Percentiles rank a stretch among this genome's conserved stretches.
These are phyloP conservation scores for Taenioides sp. DNA, from an alignment of 2,797 vertebrate genomes.

Conservation along the genomic window DNA sequence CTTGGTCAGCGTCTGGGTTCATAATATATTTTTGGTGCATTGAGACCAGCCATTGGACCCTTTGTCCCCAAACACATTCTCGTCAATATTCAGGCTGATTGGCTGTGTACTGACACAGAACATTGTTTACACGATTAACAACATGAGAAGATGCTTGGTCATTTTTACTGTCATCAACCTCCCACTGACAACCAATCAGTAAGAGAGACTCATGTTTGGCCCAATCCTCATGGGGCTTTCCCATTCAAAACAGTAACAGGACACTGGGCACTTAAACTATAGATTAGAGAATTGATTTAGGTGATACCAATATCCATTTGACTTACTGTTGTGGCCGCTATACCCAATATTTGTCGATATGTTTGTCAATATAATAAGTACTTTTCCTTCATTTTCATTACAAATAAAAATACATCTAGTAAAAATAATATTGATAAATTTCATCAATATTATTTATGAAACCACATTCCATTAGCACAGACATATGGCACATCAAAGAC, in stretches of 20 bases:
- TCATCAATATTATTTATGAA: background rate
- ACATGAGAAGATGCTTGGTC: slow-evolving; percentile 56
- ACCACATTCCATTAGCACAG: background rate
- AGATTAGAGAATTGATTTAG: no score
- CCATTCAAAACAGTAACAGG: slow-evolving; percentile 11
- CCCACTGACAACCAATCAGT: slow-evolving; percentile 59
- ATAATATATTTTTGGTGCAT: background rate
- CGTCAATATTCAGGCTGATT: slow-evolving; percentile 46
- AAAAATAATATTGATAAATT: no score
- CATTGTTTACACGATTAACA: slow-evolving; percentile 73
- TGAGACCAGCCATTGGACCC: slow-evolving; percentile 39
- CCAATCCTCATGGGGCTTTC: slow-evolving; percentile 13
- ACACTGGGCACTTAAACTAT: no score
- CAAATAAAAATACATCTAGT: no score
- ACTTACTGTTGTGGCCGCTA: no score
- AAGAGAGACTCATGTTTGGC: slow-evolving; percentile 40
- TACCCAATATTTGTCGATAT: no score
- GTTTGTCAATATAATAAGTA: no score
- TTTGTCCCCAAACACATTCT: slow-evolving; percentile 45
- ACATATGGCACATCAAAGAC: background rate
- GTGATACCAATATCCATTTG: no score
- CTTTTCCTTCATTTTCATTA: no score
- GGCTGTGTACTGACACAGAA: slow-evolving; percentile 24
- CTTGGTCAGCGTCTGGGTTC: background rate
- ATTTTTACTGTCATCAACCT: slow-evolving; percentile 69